A percentile compares a stretch with the other conserved stretches of the same genome.
Evolutionary conservation across 2,113 vertebrate genomes (phyloP).

Genomic region (Orycteropus afer): DNA sequence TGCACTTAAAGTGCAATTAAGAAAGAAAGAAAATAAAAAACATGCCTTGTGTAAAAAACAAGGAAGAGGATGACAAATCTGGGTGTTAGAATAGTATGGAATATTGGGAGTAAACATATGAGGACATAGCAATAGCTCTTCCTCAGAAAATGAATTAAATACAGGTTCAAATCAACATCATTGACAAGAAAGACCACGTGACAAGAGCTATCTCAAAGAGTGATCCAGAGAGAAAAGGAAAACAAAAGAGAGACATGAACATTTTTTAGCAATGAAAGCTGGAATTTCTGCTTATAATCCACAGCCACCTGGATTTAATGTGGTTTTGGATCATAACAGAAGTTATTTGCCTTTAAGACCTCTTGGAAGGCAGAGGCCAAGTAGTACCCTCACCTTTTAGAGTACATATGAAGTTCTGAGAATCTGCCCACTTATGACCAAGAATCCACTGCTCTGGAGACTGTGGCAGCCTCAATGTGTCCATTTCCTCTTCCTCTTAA

Average conservation of each 20-base stretch:
- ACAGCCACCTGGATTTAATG: background rate
- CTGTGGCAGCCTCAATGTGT: background rate
- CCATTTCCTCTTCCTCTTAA: background rate
- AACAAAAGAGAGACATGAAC: background rate
- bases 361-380: background rate
- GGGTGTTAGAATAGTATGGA: fast-evolving
- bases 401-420: background rate
- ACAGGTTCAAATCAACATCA: background rate
- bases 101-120: fast-evolving
- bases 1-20: too few species aligned
- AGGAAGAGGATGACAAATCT: background rate
- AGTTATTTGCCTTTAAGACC: background rate
- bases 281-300: background rate
- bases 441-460: background rate
- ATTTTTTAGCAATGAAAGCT: background rate
- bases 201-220: background rate
- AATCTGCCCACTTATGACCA: background rate
- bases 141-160: background rate
- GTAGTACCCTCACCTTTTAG: background rate
- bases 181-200: background rate
- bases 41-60: background rate
- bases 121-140: background rate
- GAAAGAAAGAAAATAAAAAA: too few species aligned
- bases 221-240: background rate
- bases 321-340: background rate